These are phyloP conservation scores for Drosophila niveifrons DNA, from an alignment of 2,888 invertebrate species.

Conservation along the genomic window DNA sequence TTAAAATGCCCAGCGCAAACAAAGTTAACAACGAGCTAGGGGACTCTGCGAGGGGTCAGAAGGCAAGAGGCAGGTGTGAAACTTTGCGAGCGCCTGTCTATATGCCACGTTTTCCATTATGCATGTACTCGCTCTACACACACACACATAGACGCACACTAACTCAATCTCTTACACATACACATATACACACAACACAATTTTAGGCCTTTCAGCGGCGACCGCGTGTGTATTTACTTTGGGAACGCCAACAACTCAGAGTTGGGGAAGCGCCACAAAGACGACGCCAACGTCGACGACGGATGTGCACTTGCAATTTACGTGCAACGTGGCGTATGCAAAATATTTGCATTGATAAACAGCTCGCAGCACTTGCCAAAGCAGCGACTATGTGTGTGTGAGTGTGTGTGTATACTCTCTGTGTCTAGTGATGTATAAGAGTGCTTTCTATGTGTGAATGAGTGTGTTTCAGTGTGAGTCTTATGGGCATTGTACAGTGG, in stretches of 20 bases:
- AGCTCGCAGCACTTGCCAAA: slow-evolving; percentile 58
- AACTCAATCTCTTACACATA: slow-evolving; percentile 7
- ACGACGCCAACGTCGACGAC: slow-evolving; percentile 28
- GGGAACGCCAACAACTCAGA: slow-evolving; percentile 16
- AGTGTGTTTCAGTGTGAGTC: slow-evolving; percentile 11
- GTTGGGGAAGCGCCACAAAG: slow-evolving; percentile 45
- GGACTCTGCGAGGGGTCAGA: neutral
- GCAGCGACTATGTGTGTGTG: slow-evolving; percentile 9
- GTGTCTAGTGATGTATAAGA: slow-evolving; percentile 41
- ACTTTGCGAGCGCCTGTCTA: slow-evolving; percentile 58
- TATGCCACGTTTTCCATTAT: slow-evolving; percentile 67
- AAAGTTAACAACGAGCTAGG: slow-evolving; percentile 55
- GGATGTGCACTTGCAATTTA: slow-evolving; percentile 77
- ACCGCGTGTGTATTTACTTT: slow-evolving; percentile 65
- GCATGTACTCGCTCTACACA: slow-evolving; percentile 53
- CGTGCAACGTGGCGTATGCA: slow-evolving; percentile 77
- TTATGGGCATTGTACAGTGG: slow-evolving; percentile 52
- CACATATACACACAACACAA: slow-evolving; percentile 23
- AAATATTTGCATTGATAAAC: slow-evolving; percentile 79
- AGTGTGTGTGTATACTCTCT: slow-evolving; percentile 7
- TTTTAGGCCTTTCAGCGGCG: slow-evolving; percentile 71
- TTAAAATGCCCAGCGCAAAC: slow-evolving; percentile 78
- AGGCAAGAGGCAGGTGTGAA: slow-evolving; percentile 50
- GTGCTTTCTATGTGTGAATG: slow-evolving; percentile 11
- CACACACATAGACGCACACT: slow-evolving; percentile 24